phyloP scores from a whole-genome alignment of 2,888 invertebrate species.

The Agriopis marginaria region DNA sequence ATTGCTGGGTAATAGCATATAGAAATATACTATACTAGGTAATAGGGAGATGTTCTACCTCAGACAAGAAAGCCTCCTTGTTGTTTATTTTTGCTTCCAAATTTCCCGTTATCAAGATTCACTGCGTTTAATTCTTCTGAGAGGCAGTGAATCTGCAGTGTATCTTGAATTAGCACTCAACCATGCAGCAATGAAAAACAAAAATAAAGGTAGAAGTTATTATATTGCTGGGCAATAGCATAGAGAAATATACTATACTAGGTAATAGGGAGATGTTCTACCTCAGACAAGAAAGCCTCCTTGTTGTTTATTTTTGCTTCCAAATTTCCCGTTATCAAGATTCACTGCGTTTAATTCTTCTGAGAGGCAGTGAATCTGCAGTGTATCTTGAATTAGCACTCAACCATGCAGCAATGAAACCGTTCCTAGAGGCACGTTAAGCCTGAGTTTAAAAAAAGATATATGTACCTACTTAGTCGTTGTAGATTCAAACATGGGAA shows the following conservation, averaged over 20 bases:
- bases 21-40: too few species aligned
- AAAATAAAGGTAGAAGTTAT: too few species aligned
- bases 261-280: too few species aligned
- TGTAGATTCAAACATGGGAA: too few species aligned
- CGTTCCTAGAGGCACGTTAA: too few species aligned
- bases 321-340: background rate
- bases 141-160: constrained; percentile 1
- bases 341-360: background rate
- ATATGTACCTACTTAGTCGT: too few species aligned
- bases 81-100: background rate
- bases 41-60: too few species aligned
- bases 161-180: constrained; percentile 9
- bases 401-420: too few species aligned
- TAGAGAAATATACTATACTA: too few species aligned
- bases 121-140: background rate
- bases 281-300: background rate
- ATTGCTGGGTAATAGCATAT: too few species aligned
- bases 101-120: background rate
- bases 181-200: background rate
- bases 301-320: background rate
- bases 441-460: too few species aligned
- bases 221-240: too few species aligned
- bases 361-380: constrained; percentile 3
- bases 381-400: constrained; percentile 2
- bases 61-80: background rate